Evolutionary conservation across 2,888 invertebrate species (phyloP), one percentile per base, ranked within the genome.

Genomic region (Nemoura dubitans): DNA sequence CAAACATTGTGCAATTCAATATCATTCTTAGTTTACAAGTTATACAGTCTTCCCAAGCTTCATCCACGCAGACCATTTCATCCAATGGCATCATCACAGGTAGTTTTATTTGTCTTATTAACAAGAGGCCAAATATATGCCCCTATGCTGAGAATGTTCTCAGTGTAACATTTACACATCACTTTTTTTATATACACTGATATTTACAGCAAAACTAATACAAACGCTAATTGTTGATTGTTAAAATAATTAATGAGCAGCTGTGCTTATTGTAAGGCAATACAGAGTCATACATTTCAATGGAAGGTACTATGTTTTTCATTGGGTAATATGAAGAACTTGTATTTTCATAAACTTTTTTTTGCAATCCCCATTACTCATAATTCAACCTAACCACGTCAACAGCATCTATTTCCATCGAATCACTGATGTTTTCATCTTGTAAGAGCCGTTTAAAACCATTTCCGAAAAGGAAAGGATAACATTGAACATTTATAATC

Each of bases 101-200:
- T 86, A 30, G 82, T 88, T 87, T 76, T 84, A 86, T 86, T 84
- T 87, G 83, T 86, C 85, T 86, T 81, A 78, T 80, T 86, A 42
- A 80, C 86, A 81, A 28, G 59, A 87, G 80, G 85, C 86, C 76
- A 87, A 81, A 86, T 76, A 86, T 29, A n/a, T 10, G 59, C 29
- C 76, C 28, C 42, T 76, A 42, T 43, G 42, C 82, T 83, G 36
- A 29, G 42, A 83, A 28, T 76, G 30, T 27, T 28, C 80, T 43
- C 76, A 78, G 86, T 83, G 85, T 28, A 30, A 93, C 93, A 93
- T 93, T 92, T 93, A 93, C 93, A 93, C 93, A 92, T 92, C 92
- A 91, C 90, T 93, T 93, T 93, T 90, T 93, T 93, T 59, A 59
- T 59, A 59, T 59, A 59, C 92, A 92, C 91, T 92, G 92, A 92